Evolutionary conservation across 1,140 invertebrate species (phyloP).

Genomic region (Calephelis nemesis): DNA sequence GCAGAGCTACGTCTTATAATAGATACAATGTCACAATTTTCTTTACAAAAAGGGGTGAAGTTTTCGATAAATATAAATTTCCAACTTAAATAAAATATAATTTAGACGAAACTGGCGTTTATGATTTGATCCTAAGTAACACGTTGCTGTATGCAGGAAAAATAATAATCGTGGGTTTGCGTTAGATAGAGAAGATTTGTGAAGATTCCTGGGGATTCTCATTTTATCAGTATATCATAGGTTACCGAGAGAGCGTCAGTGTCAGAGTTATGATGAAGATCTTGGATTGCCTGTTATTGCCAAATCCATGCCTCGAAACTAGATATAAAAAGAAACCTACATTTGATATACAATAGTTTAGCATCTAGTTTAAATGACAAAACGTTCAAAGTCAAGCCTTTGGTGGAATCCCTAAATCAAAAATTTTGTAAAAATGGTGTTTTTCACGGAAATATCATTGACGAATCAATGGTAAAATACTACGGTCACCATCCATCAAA

Average conservation of each 20-base stretch:
- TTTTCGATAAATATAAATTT: not conserved
- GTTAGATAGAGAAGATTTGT: not conserved
- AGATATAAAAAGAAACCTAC: too few species aligned
- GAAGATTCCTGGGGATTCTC: not conserved
- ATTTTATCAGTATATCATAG: not conserved
- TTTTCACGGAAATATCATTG: not conserved
- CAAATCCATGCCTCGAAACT: too few species aligned
- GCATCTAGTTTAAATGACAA: too few species aligned
- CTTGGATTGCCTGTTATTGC: too few species aligned
- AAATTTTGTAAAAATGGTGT: not conserved
- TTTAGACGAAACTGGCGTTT: too few species aligned
- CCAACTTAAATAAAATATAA: not conserved
- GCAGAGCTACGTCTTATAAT: not conserved
- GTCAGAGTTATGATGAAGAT: too few species aligned
- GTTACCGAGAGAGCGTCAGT: not conserved
- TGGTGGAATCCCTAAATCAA: not conserved
- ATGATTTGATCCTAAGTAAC: not conserved
- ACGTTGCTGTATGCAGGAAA: conserved; percentile 6
- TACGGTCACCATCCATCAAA: not conserved
- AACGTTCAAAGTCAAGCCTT: not conserved
- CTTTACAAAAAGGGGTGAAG: not conserved
- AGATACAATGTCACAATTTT: not conserved
- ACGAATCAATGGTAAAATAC: not conserved
- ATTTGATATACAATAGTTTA: too few species aligned
- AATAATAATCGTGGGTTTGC: conserved; percentile 5